Evolutionary conservation across 2,113 vertebrate species (phyloP).

Genomic region (Ictidomys tridecemlineatus): DNA sequence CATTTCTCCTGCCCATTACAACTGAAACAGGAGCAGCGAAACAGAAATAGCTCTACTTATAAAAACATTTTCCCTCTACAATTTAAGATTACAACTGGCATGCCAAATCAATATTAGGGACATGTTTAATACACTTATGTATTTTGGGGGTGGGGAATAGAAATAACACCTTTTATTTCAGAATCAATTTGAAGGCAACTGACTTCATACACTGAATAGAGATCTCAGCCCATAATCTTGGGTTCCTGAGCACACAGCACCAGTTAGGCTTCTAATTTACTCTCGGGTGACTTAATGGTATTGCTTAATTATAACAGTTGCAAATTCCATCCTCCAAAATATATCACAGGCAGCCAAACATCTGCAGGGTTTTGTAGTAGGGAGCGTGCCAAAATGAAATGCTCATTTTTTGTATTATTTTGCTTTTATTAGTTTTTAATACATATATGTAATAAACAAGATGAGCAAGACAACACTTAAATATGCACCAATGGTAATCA

Average conservation of each 20-base stretch:
- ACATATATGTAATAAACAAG: slow-evolving; percentile 83
- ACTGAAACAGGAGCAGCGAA: slow-evolving; percentile 84
- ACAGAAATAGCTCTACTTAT: slow-evolving; percentile 82
- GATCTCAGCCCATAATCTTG: slow-evolving; percentile 89
- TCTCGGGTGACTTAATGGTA: slow-evolving; percentile 90
- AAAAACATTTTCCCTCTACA: slow-evolving; percentile 80
- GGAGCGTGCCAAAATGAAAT: slow-evolving; percentile 85
- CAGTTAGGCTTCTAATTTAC: slow-evolving; percentile 91
- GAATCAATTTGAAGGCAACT: slow-evolving; percentile 83
- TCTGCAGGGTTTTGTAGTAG: slow-evolving; percentile 88
- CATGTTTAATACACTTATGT: slow-evolving; percentile 83
- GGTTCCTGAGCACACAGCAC: slow-evolving; percentile 87
- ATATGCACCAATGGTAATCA: slow-evolving; percentile 78
- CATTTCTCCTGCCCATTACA: slow-evolving; percentile 87
- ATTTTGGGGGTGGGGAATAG: slow-evolving; percentile 81
- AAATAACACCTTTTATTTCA: slow-evolving; percentile 85
- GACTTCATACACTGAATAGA: slow-evolving; percentile 86
- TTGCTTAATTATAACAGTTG: slow-evolving; percentile 91
- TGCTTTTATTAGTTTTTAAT: slow-evolving; percentile 85
- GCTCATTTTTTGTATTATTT: slow-evolving; percentile 86
- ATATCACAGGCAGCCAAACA: slow-evolving; percentile 89
- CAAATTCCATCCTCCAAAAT: slow-evolving; percentile 88
- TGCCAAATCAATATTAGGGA: slow-evolving; percentile 85
- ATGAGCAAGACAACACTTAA: slow-evolving; percentile 80
- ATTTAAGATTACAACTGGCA: slow-evolving; percentile 85